Percentiles rank a stretch among this genome's conserved stretches.
These are phyloP conservation scores for Phrynosoma blainvillii DNA, from an alignment of 2,113 vertebrate genomes.

Conservation along the genomic window DNA sequence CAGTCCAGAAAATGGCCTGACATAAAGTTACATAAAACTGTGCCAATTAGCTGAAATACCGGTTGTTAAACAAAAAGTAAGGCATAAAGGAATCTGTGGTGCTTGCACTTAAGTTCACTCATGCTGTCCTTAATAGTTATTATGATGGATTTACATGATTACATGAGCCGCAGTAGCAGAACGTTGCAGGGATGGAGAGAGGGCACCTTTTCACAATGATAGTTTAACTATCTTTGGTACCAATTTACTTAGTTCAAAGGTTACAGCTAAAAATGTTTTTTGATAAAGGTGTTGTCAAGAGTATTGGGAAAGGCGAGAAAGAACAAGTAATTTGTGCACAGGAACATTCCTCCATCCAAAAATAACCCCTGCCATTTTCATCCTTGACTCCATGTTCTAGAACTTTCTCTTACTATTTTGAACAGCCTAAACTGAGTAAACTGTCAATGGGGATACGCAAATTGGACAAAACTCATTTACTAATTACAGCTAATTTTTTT, in stretches of 20 bases:
- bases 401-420: conserved; percentile 2
- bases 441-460: neutral
- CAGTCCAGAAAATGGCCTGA: neutral
- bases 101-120: conserved; percentile 49
- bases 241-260: conserved; percentile 23
- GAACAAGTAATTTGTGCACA: neutral
- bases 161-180: conserved; percentile 40
- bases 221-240: neutral
- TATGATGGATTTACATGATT: conserved; percentile 53
- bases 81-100: neutral
- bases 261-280: conserved; percentile 42
- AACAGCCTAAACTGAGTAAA: neutral
- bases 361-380: neutral
- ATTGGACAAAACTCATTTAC: conserved; percentile 2
- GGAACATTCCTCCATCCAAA: no score
- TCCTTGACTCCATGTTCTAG: neutral
- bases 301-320: rapidly evolving
- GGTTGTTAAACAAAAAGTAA: conserved; percentile 51
- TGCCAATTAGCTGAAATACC: conserved; percentile 17
- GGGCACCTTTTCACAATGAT: conserved; percentile 12
- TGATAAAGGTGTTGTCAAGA: neutral
- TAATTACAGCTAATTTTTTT: neutral
- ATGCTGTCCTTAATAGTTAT: conserved; percentile 46
- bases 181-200: conserved; percentile 50
- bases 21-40: neutral